Evolutionary conservation across 2,113 vertebrate genomes (phyloP).

Genomic region (Antechinus stuartii): DNA sequence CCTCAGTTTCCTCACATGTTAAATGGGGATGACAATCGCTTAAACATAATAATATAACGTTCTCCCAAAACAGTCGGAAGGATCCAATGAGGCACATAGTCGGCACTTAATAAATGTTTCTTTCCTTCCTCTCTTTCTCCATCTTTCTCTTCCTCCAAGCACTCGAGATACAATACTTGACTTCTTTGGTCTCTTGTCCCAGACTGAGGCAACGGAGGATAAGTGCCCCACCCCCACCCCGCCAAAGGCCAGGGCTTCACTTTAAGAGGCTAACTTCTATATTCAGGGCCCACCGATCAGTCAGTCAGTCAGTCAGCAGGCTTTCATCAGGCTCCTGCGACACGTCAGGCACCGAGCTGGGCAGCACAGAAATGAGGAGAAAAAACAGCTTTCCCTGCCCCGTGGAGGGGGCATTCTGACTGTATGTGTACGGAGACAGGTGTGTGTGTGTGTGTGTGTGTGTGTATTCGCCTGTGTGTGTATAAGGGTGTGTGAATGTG

Average conservation of each 20-base stretch:
- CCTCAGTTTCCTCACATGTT: background rate
- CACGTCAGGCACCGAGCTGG: too few species aligned
- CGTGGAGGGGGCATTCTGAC: background rate
- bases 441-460: background rate
- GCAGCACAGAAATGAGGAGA: background rate
- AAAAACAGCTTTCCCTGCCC: background rate
- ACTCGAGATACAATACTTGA: background rate
- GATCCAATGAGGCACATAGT: background rate
- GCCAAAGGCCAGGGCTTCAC: too few species aligned
- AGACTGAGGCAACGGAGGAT: background rate
- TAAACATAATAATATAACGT: too few species aligned
- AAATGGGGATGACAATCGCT: background rate
- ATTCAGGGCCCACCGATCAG: background rate
- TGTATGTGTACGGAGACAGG: too few species aligned
- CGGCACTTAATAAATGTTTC: background rate
- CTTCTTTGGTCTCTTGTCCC: background rate
- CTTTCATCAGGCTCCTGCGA: background rate
- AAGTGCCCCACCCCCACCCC: too few species aligned
- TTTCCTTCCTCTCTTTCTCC: background rate
- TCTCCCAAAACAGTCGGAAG: background rate
- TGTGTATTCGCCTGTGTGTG: too few species aligned
- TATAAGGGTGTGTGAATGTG: background rate
- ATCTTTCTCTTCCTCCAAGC: too few species aligned
- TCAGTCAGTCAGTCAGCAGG: background rate
- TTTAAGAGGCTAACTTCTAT: background rate